phyloP scores from a whole-genome alignment of 1,140 invertebrate genomes.

The Drosophila sucinea region DNA sequence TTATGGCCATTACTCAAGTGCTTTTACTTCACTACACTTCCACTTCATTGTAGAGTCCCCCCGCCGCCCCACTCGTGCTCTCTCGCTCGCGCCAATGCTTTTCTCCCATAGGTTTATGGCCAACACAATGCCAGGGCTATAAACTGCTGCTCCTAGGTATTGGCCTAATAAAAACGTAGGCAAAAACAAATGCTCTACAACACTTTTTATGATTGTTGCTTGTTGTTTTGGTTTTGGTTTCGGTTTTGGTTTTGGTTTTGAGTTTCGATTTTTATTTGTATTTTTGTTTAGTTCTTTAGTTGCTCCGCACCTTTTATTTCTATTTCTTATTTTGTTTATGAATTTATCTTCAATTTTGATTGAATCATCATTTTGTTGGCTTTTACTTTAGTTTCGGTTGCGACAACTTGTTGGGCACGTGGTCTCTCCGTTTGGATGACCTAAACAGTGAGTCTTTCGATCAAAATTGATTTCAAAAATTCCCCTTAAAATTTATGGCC shows the following conservation, averaged over 20 bases:
- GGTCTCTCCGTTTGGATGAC: constrained; percentile 46
- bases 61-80: constrained; percentile 5
- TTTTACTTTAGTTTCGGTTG: constrained; percentile 6
- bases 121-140: constrained; percentile 70
- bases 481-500: constrained; percentile 71
- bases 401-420: constrained; percentile 65
- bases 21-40: constrained; percentile 44
- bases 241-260: constrained; percentile 48
- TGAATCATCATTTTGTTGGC: constrained; percentile 68
- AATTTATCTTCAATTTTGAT: constrained; percentile 70
- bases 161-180: constrained; percentile 76
- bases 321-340: constrained; percentile 63
- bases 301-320: not conserved
- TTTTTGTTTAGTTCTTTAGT: constrained; percentile 3
- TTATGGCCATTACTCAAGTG: constrained; percentile 81
- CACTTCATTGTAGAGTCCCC: constrained; percentile 26
- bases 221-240: constrained; percentile 49
- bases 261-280: constrained; percentile 53
- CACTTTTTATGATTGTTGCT: constrained; percentile 28
- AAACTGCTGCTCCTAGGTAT: constrained; percentile 69
- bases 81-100: constrained; percentile 1
- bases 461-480: constrained; percentile 75
- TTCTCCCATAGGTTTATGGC: constrained; percentile 66
- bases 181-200: constrained; percentile 53
- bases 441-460: constrained; percentile 13